Base-by-base conservation (phyloP, 2,888 invertebrate species). In the Epirrita christyi region DNA sequence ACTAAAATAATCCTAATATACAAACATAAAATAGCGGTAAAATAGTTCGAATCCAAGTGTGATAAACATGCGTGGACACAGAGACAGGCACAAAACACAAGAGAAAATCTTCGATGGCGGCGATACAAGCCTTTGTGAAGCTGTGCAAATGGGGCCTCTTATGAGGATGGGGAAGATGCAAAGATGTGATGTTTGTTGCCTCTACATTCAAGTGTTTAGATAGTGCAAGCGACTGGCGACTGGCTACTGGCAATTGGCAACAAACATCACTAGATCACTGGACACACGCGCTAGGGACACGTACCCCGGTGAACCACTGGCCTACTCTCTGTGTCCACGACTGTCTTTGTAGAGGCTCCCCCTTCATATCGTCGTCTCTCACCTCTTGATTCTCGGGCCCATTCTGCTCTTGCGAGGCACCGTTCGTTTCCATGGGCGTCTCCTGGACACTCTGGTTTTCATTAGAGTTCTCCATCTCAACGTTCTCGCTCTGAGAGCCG, bases 301-400 rank as follows among this genome's bases (percentile, higher is more conserved):
- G 92, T 94, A 94, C 94, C 94, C 94, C 94, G 92, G 92, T 93
- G 93, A 94, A 94, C 94, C 94, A 94, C 92, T 93, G 93, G 88
- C 94, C 94, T 93, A 94, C 93, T 93, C 93, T 94, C 93, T 94
- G 94, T 93, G 94, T 93, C 94, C 95, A 93, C 94, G 95, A 92
- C 83, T 93, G 93, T 93, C 85, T 86, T 83, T 88, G 85, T 79
- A 86, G 83, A 75, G 85, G 85, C 81, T 86, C 89, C 69, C 81
- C 87, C 70, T 81, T 82, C 80, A 80, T 81, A 76, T 83, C 84
- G 69, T 85, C 91, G 77, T 86, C 86, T 76, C 90, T 90, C 91
- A 90, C 91, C 91, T 90, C 92, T 88, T 86, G 88, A 84, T 80
- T 84, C 5, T 88, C 89, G 49, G 86, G 83, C 66, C 89, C 90